Conservation (phyloP, 1,140 invertebrate species). For the Galendromus occidentalis region DNA sequence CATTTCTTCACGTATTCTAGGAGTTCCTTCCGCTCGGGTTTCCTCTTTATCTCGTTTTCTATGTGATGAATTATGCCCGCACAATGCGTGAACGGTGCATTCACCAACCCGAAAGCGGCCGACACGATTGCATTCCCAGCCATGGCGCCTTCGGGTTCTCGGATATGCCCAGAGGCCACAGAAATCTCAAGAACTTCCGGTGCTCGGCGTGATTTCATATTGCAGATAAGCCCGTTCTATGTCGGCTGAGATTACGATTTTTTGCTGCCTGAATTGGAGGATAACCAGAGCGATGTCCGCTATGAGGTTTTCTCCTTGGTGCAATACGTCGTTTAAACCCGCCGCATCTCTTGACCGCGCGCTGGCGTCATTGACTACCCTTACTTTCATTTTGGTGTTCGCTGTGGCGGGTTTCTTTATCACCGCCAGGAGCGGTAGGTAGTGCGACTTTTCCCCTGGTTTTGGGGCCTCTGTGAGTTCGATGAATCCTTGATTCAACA, state of each 20-base stretch:
- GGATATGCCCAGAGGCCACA: not conserved
- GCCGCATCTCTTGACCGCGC: not conserved
- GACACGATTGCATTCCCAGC: too few species aligned
- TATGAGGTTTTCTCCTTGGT: not conserved
- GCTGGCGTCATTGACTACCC: not conserved
- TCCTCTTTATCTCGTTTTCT: too few species aligned
- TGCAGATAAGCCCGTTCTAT: not conserved
- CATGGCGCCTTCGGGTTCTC: not conserved
- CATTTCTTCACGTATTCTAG: too few species aligned
- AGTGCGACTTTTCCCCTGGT: not conserved
- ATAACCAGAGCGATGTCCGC: not conserved
- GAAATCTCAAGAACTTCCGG: not conserved
- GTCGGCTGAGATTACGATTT: not conserved
- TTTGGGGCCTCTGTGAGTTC: not conserved
- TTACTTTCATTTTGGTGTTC: not conserved
- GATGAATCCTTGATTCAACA: too few species aligned
- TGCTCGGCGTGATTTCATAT: not conserved
- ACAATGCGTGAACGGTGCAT: too few species aligned
- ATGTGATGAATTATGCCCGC: too few species aligned
- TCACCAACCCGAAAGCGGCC: too few species aligned
- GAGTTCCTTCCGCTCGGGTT: too few species aligned
- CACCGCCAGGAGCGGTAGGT: not conserved
- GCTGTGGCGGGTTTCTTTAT: not conserved
- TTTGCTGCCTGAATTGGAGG: not conserved
- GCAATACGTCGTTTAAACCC: not conserved